Conservation (phyloP, 1,140 invertebrate species). For the Eriocheir sinensis region DNA sequence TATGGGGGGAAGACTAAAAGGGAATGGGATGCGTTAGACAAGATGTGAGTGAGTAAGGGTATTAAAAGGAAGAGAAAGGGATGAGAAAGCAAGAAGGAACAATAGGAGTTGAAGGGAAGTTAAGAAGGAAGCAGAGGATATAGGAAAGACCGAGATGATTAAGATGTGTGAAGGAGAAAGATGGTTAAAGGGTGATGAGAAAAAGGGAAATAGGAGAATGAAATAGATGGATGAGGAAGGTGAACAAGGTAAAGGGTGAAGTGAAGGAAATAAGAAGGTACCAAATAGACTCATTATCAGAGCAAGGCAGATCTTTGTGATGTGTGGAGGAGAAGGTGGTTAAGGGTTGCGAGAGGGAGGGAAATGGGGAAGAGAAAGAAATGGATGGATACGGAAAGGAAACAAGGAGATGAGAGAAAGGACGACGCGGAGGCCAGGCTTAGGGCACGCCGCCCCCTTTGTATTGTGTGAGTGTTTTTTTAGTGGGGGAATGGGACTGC, state of each 20-base stretch:
- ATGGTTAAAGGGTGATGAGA: no score
- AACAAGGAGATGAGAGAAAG: neutral
- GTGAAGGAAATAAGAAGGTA: neutral
- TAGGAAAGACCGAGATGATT: neutral
- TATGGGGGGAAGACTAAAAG: no score
- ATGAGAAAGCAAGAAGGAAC: neutral
- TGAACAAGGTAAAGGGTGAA: neutral
- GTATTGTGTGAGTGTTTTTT: conserved; percentile 13
- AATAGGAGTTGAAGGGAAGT: neutral
- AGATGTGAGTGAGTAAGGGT: neutral
- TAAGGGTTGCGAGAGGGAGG: no score
- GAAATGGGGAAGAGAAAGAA: no score
- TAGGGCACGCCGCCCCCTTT: no score
- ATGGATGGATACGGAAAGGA: neutral
- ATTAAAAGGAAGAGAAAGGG: neutral
- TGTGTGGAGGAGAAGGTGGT: no score
- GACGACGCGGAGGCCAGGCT: neutral
- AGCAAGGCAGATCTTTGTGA: no score
- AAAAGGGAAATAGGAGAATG: neutral
- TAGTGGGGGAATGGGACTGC: neutral
- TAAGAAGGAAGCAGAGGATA: neutral
- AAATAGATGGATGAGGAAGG: neutral
- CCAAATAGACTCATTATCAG: no score
- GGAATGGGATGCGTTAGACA: no score
- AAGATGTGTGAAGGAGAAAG: neutral